Evolutionary conservation across 1,140 invertebrate genomes (phyloP), one percentile per base, ranked within the genome.

Genomic region (Hypsibius dujardini): DNA sequence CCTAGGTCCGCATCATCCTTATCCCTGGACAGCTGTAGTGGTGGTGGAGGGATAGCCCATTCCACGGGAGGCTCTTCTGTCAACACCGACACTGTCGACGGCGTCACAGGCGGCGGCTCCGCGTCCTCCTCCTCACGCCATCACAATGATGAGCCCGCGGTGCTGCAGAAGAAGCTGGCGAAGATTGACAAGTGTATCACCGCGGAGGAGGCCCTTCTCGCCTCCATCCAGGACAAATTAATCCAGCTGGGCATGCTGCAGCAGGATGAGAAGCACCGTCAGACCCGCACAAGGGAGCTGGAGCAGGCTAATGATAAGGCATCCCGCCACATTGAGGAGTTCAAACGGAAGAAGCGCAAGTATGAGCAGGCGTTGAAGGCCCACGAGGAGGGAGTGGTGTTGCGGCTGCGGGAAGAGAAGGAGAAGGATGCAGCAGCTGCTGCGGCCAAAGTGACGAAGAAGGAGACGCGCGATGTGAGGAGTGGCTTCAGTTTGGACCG

Each of bases 191-290:
- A 67, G 42, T 67, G 62, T 45, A 67, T 67, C 62, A 42, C 42
- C 62, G 62, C 12, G 12, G 62, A 67, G 45, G 62, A 67, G 42
- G 3, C 3, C 62, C 42, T 12, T 3, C 62, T 67, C 12, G 12
- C 12, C 12, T 15, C 62, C 62, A 67, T 67, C 42, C 62, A 67
- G 42, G 62, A 67, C 42, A 3, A 67, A 3, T 45, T 67, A 7
- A 67, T 67, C 62, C 12, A 67, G 42, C 62, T 67, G 62, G 62
- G 62, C 62, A 67, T 67, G 3, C 3, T 42, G 12, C 62, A 12
- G 42, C 62, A 15, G 12, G 42, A 67, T 7, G 42, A 42, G 12
- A 12, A 45, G 12, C 62, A 15, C 12, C 62, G 42, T 7, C 12
- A 42, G 12, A 12, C 45, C 3, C 62, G 62, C 62, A 28, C 28